Conservation (phyloP, 1,140 invertebrate species). For the Bombus affinis region DNA sequence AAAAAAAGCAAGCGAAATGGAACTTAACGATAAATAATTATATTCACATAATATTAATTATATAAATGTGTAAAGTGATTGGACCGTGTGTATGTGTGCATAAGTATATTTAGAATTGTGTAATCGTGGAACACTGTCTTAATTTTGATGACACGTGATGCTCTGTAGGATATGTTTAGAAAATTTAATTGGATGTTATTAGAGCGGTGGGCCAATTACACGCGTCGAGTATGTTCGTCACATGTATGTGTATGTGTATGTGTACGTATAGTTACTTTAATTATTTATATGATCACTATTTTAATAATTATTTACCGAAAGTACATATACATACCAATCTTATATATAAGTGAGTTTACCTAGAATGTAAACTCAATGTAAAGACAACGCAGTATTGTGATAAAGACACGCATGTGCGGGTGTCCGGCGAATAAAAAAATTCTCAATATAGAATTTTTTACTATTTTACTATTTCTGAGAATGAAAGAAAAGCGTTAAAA, state of each 20-base stretch:
- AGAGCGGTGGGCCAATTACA: neutral
- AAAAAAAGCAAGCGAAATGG: neutral
- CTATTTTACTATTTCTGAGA: neutral
- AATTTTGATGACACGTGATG: neutral
- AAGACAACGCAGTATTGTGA: conserved; percentile 59
- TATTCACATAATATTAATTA: conserved; percentile 4
- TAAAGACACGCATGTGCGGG: conserved; percentile 36
- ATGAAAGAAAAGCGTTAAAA: neutral
- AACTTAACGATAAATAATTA: conserved; percentile 8
- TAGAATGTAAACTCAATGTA: conserved; percentile 2
- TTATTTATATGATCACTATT: conserved; percentile 63
- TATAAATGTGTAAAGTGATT: neutral
- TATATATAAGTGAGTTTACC: conserved; percentile 14
- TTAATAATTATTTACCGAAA: conserved; percentile 64
- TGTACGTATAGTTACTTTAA: conserved; percentile 32
- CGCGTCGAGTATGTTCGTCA: neutral
- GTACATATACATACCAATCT: conserved; percentile 33
- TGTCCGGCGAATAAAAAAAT: neutral
- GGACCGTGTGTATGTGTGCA: neutral
- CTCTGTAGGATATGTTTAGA: neutral
- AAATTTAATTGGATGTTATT: neutral
- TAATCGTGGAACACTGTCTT: neutral
- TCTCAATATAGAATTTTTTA: conserved; percentile 15
- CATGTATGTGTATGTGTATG: neutral
- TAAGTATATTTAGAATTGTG: neutral